A percentile compares a stretch with the other conserved stretches of the same genome.
phyloP scores from a whole-genome alignment of 2,888 invertebrate genomes.

The Acrobasis suavella region DNA sequence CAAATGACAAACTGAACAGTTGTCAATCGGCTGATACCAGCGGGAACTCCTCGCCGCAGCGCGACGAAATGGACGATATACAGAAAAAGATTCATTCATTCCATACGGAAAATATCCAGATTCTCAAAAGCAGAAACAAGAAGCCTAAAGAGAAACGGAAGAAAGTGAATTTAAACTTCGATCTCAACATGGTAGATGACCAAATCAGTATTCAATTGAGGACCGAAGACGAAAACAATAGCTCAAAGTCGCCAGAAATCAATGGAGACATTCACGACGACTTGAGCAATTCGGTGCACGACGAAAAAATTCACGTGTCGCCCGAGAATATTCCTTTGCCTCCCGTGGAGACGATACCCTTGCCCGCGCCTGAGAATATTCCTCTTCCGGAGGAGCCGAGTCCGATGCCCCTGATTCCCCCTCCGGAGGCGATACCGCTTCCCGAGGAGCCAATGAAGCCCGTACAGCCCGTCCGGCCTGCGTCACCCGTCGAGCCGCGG shows the following conservation, averaged over 20 bases:
- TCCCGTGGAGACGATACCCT: conserved; percentile 73
- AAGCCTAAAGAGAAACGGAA: conserved; percentile 80
- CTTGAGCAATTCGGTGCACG: conserved; percentile 47
- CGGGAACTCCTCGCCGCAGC: conserved; percentile 75
- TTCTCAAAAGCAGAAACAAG: conserved; percentile 83
- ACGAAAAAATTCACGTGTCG: conserved; percentile 60
- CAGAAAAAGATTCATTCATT: conserved; percentile 84
- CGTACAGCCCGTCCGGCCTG: conserved; percentile 35
- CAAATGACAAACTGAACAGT: conserved; percentile 64
- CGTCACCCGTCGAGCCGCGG: conserved; percentile 41
- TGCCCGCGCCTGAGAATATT: conserved; percentile 67
- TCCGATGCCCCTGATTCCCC: conserved; percentile 55
- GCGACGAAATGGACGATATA: conserved; percentile 83
- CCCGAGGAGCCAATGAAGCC: conserved; percentile 67
- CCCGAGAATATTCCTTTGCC: conserved; percentile 70
- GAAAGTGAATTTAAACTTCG: conserved; percentile 80
- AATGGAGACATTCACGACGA: conserved; percentile 70
- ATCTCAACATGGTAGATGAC: conserved; percentile 78
- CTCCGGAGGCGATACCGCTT: conserved; percentile 68
- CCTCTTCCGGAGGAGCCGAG: conserved; percentile 67
- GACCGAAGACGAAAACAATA: conserved; percentile 56
- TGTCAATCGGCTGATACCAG: conserved; percentile 75
- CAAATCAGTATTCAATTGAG: conserved; percentile 76
- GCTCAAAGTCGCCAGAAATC: conserved; percentile 51
- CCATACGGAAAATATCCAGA: conserved; percentile 84